phyloP scores from a whole-genome alignment of 2,888 invertebrate species.

The Criorhina ranunculi region DNA sequence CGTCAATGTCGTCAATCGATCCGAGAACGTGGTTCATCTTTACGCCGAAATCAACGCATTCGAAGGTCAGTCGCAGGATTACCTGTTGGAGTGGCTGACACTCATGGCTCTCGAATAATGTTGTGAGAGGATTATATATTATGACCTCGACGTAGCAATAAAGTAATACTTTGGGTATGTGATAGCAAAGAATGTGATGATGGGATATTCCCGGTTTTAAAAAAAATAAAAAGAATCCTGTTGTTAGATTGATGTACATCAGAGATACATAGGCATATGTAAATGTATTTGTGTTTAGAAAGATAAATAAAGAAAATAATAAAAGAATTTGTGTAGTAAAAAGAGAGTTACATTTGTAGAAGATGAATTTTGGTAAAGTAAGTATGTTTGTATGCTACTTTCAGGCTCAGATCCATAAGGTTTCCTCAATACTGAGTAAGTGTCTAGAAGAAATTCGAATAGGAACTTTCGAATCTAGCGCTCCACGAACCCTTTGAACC shows the following conservation, averaged over 20 bases:
- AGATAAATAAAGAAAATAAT: constrained; percentile 10
- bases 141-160: constrained; percentile 14
- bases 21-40: constrained; percentile 80
- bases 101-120: constrained; percentile 58
- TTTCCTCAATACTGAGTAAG: too few species aligned
- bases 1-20: constrained; percentile 81
- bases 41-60: constrained; percentile 79
- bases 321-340: neutral
- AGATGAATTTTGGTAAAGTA: too few species aligned
- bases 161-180: constrained; percentile 33
- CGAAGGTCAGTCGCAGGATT: constrained; percentile 68
- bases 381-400: too few species aligned
- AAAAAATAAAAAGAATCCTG: constrained; percentile 10
- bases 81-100: constrained; percentile 29
- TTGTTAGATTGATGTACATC: too few species aligned
- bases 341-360: too few species aligned
- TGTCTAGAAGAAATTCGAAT: too few species aligned
- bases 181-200: constrained; percentile 48
- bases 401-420: too few species aligned
- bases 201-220: constrained; percentile 33
- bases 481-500: too few species aligned
- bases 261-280: neutral
- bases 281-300: neutral
- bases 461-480: too few species aligned
- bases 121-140: constrained; percentile 20